Evolutionary conservation across 2,113 vertebrate species (phyloP), one percentile per base, ranked within the genome.

Genomic region (Myotis yumanensis): DNA sequence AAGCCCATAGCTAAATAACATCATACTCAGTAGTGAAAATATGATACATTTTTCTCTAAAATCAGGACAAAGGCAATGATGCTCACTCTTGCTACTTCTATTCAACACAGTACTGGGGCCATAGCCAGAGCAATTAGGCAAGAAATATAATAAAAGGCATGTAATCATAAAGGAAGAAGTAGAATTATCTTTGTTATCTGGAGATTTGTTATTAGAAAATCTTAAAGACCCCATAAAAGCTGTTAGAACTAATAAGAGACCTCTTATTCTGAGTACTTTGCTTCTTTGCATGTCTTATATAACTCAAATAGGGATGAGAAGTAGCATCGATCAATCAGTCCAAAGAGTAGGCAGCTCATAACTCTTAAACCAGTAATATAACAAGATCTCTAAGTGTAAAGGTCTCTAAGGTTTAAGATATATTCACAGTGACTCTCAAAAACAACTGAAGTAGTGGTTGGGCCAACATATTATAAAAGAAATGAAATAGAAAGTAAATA

Each of bases 281-380:
- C 2, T 76, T 82, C 5, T 59, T 86, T 87, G 7, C n/a, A 51
- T 66, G 16, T 40, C 5, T 48, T 32, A 25, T 16, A 2, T 11
- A 10, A n/a, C 23, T 28, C 10, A 71, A 59, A 92, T 23, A 48
- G 9, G 51, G 17, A 73, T 2, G 16, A 37, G 5, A 17, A 9
- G 0, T 35, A 30, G 1, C 37, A 1, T 46, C 2, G 15, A 43
- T 75, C 15, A 46, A 2, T 68, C 4, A 37, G 3, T 80, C 3
- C 20, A 81, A 85, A 71, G 0, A 62, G 9, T 4, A 86, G 17
- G 20, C 4, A 28, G 4, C 6, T 77, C 22, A 8, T 83, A 71
- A 68, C 4, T 37, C 46, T 30, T 75, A 62, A 40, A 87, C 15
- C 7, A 1, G 3, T 85, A 40, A 22, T 64, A 40, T 37, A 82